These are phyloP conservation scores for Pogonognathellus flavescens DNA, from an alignment of 1,140 invertebrate species.

Conservation along the genomic window DNA sequence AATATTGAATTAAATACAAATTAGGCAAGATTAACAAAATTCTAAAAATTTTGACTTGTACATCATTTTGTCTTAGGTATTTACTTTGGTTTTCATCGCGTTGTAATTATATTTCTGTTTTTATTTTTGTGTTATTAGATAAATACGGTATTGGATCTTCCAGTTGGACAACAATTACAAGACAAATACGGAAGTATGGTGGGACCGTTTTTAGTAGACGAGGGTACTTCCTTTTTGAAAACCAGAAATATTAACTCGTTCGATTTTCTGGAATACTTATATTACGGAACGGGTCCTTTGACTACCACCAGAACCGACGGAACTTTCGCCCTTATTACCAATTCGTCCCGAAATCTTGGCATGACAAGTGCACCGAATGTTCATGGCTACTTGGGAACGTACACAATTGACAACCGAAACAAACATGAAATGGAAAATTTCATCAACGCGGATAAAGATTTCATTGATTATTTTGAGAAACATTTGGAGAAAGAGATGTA, in stretches of 20 bases:
- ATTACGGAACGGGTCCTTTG: not conserved
- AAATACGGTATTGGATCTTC: conserved; percentile 30
- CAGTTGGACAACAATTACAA: conserved; percentile 54
- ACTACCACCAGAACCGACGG: not conserved
- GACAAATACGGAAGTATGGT: conserved; percentile 57
- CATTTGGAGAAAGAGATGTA: not conserved
- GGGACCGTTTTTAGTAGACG: conserved; percentile 55
- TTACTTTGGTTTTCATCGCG: too few species aligned
- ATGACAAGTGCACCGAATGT: not conserved
- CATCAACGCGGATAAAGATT: not conserved
- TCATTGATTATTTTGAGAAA: not conserved
- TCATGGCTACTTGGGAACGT: not conserved
- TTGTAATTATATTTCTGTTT: too few species aligned
- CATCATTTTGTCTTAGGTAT: not conserved
- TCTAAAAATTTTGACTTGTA: too few species aligned
- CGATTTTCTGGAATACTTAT: not conserved
- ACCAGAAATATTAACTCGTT: not conserved
- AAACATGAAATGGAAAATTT: not conserved
- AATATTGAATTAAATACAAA: too few species aligned
- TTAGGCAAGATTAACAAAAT: too few species aligned
- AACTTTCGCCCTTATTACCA: not conserved
- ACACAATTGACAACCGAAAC: not conserved
- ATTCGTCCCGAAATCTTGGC: not conserved
- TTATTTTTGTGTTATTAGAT: not conserved
- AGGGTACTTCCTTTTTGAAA: conserved; percentile 46